phyloP scores from a whole-genome alignment of 2,797 vertebrate species.

The Apogon hyalosoma region DNA sequence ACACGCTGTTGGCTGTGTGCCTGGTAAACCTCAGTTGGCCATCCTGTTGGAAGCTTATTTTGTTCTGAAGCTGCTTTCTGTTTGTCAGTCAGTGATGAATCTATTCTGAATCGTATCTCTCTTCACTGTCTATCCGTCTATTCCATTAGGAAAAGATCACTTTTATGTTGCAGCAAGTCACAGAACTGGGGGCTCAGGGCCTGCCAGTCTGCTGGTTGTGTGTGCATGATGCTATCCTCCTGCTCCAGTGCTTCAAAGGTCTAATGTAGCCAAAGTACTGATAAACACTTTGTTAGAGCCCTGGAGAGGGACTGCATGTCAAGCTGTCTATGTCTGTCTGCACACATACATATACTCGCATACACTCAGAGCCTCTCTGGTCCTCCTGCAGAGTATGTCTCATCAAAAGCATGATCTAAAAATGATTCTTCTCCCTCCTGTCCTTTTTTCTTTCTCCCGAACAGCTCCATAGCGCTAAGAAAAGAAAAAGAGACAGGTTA shows the following conservation, averaged over 20 bases:
- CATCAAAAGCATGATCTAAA: conserved; percentile 39
- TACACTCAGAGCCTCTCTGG: conserved; percentile 7
- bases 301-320: conserved; percentile 56
- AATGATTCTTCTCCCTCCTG: conserved; percentile 3
- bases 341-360: conserved; percentile 2
- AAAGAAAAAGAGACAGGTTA: conserved; percentile 36
- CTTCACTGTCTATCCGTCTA: conserved; percentile 36
- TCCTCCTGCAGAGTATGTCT: conserved; percentile 24
- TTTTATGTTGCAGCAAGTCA: conserved; percentile 49
- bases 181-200: conserved; percentile 33
- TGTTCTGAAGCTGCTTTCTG: conserved; percentile 34
- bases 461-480: conserved; percentile 40
- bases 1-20: conserved; percentile 20
- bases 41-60: conserved; percentile 25
- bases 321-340: conserved; percentile 28
- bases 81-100: conserved; percentile 62
- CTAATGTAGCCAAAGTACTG: conserved; percentile 62
- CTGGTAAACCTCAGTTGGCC: conserved; percentile 45
- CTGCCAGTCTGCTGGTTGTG: conserved; percentile 37
- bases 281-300: conserved; percentile 59
- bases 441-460: conserved; percentile 22
- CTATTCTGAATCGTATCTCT: conserved; percentile 52
- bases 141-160: conserved; percentile 49
- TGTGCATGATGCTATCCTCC: background rate
- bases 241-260: conserved; percentile 45